Percentiles rank a stretch among this genome's conserved stretches.
Evolutionary conservation across 2,888 invertebrate species (phyloP).

Genomic region (Elysia crispata): DNA sequence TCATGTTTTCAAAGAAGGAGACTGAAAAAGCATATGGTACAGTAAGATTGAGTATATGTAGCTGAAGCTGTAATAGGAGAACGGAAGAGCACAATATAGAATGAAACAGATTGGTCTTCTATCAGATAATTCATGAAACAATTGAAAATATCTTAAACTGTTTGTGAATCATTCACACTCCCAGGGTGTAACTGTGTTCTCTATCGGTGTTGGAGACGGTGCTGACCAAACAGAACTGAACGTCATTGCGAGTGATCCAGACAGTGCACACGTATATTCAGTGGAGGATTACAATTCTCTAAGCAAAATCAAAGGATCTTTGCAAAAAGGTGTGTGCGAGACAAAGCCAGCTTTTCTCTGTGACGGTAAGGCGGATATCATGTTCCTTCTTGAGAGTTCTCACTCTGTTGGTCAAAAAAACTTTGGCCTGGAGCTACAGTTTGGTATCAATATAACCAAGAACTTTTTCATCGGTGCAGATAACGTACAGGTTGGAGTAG

Average conservation of each 20-base stretch:
- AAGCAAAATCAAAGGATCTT: constrained; percentile 60
- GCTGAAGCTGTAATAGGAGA: too few relatives aligned
- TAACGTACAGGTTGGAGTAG: constrained; percentile 62
- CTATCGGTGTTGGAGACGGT: constrained; percentile 65
- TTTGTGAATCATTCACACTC: too few relatives aligned
- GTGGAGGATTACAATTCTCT: constrained; percentile 66
- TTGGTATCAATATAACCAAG: constrained; percentile 60
- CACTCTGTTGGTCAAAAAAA: constrained; percentile 63
- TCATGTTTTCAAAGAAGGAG: too few relatives aligned
- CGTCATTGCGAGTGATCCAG: constrained; percentile 67
- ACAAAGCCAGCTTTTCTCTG: constrained; percentile 53
- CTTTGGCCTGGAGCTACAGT: constrained; percentile 63
- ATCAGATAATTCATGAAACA: too few relatives aligned
- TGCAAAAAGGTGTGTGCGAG: constrained; percentile 56
- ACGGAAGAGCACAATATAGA: too few relatives aligned
- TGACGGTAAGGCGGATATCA: constrained; percentile 65
- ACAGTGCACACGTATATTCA: constrained; percentile 64
- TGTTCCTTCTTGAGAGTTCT: constrained; percentile 67
- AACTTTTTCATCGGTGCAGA: constrained; percentile 62
- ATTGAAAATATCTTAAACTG: too few relatives aligned
- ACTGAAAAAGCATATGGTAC: too few relatives aligned
- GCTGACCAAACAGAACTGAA: constrained; percentile 59
- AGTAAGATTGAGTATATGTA: too few relatives aligned
- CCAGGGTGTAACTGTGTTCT: constrained; percentile 64
- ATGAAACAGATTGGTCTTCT: too few relatives aligned